These are phyloP conservation scores for Nemoura dubitans DNA, from an alignment of 2,888 invertebrate species.

Conservation along the genomic window DNA sequence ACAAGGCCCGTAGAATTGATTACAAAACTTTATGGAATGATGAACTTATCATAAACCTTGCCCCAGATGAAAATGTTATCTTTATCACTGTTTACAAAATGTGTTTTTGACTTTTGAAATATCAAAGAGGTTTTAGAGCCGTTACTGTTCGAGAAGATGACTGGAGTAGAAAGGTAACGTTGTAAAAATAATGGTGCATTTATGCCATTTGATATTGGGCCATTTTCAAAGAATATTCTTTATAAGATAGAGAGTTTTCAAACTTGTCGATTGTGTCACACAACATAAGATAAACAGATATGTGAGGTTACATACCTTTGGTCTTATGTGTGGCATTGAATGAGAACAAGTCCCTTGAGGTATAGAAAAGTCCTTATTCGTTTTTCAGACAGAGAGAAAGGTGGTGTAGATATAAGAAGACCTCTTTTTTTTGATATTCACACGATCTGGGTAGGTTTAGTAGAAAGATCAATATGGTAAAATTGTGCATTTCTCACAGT, in stretches of 20 bases:
- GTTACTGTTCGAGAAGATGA: background rate
- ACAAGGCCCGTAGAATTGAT: background rate
- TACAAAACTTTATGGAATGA: background rate
- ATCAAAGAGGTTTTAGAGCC: background rate
- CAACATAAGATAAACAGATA: background rate
- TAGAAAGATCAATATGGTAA: too few species aligned
- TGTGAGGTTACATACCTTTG: too few species aligned
- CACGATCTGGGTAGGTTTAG: too few species aligned
- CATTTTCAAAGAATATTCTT: background rate
- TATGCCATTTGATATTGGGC: background rate
- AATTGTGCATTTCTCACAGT: too few species aligned
- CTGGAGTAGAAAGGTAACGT: background rate
- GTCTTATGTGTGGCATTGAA: too few species aligned
- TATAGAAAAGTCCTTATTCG: too few species aligned
- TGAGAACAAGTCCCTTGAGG: too few species aligned
- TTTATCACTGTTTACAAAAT: background rate
- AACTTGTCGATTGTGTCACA: background rate
- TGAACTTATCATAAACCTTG: conserved; percentile 12
- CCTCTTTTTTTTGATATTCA: too few species aligned
- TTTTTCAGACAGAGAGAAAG: too few species aligned
- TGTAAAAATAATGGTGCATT: background rate
- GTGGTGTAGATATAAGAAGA: too few species aligned
- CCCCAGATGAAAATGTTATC: background rate
- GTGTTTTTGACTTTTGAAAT: background rate
- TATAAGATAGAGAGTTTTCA: background rate